A percentile compares a stretch with the other conserved stretches of the same genome.
Conservation (phyloP, 2,888 invertebrate genomes). For the Oligia strigilis region DNA sequence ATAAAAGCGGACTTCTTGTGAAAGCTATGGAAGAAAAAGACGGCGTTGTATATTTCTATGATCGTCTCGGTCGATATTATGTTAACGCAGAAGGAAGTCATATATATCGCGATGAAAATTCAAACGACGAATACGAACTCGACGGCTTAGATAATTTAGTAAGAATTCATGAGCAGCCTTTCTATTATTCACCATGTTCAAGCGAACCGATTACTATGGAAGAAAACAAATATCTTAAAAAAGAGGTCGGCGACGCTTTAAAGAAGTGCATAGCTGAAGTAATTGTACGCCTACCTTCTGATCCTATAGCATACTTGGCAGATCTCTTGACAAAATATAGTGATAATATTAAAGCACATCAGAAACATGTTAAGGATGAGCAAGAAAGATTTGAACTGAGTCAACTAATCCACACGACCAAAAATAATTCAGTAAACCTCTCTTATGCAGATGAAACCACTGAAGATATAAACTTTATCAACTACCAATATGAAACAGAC, state of each 20-base stretch:
- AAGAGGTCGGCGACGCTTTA: constrained; percentile 69
- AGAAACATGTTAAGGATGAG: constrained; percentile 49
- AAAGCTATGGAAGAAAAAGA: constrained; percentile 67
- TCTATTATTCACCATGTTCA: constrained; percentile 45
- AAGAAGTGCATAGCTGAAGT: constrained; percentile 73
- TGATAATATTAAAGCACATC: constrained; percentile 42
- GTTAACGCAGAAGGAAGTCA: constrained; percentile 56
- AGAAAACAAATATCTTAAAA: constrained; percentile 70
- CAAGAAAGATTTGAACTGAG: constrained; percentile 58
- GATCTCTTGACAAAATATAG: constrained; percentile 68
- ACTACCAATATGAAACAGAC: constrained; percentile 28
- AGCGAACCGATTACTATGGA: constrained; percentile 61
- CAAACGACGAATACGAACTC: constrained; percentile 61
- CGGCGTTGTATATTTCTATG: constrained; percentile 67
- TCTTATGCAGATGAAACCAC: constrained; percentile 38
- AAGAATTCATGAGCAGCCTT: constrained; percentile 37
- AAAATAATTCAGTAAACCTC: constrained; percentile 23
- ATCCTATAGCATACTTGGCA: constrained; percentile 73
- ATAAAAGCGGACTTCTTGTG: constrained; percentile 59
- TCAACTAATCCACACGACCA: constrained; percentile 24
- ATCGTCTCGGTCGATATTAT: constrained; percentile 71
- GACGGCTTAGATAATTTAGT: constrained; percentile 71
- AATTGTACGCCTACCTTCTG: constrained; percentile 72
- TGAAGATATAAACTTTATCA: constrained; percentile 30
- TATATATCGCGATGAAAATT: constrained; percentile 66